Evolutionary conservation across 2,113 vertebrate genomes (phyloP).

Genomic region (Sander vitreus): DNA sequence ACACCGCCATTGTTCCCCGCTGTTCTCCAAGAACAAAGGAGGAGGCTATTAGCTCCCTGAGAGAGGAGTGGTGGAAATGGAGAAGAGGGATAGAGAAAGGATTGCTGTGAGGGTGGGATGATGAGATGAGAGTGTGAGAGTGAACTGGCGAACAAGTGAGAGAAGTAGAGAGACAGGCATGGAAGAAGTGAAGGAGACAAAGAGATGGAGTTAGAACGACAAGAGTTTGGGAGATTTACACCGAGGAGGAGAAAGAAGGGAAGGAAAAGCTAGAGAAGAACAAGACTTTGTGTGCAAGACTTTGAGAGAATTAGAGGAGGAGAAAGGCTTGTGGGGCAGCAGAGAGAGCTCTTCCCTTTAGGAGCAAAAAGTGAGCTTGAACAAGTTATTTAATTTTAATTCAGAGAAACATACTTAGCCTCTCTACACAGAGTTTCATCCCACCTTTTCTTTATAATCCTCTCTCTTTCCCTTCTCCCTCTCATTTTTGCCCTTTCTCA

Average conservation of each 20-base stretch:
- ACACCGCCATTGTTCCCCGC: conserved; percentile 81
- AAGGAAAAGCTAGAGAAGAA: conserved; percentile 29
- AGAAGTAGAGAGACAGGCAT: conserved; percentile 38
- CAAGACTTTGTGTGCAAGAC: conserved; percentile 48
- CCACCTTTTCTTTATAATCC: conserved; percentile 31
- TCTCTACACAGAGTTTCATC: conserved; percentile 39
- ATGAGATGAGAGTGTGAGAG: conserved; percentile 63
- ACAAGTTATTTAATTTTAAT: conserved; percentile 64
- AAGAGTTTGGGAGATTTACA: conserved; percentile 51
- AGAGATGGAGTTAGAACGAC: conserved; percentile 40
- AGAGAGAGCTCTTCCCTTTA: conserved; percentile 18
- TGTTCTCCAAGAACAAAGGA: conserved; percentile 83
- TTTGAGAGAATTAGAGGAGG: conserved; percentile 51
- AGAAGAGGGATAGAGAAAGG: conserved; percentile 69
- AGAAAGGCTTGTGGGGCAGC: conserved; percentile 38
- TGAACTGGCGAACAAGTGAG: conserved; percentile 59
- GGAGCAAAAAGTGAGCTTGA: conserved; percentile 42
- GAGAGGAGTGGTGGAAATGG: conserved; percentile 79
- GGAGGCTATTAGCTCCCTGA: conserved; percentile 80
- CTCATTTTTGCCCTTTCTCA: conserved; percentile 42
- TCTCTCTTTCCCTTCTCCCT: background rate
- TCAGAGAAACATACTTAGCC: conserved; percentile 53
- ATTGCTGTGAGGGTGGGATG: conserved; percentile 70
- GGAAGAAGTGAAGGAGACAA: conserved; percentile 53
- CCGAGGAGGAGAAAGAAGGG: conserved; percentile 15